phyloP scores from a whole-genome alignment of 2,888 invertebrate genomes.

The Gymnosoma rotundatum region DNA sequence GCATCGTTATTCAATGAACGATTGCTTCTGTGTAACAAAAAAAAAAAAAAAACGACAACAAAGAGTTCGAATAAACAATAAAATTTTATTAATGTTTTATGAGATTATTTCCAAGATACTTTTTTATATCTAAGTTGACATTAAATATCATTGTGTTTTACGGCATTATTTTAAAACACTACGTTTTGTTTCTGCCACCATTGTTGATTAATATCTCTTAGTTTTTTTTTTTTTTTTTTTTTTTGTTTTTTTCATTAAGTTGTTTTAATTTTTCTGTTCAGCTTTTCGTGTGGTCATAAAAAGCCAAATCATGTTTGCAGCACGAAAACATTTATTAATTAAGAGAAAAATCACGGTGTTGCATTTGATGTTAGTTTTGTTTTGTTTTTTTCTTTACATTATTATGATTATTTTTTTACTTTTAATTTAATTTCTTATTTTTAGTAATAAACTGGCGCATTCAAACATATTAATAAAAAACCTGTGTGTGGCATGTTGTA shows the following conservation, averaged over 20 bases:
- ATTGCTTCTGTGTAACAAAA: too few relatives aligned
- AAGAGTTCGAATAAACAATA: not conserved
- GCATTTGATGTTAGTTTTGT: slow-evolving; percentile 60
- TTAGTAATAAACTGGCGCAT: slow-evolving; percentile 1
- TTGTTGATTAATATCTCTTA: slow-evolving; percentile 62
- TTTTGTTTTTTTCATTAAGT: slow-evolving; percentile 29
- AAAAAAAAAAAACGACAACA: too few relatives aligned
- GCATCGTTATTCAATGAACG: too few relatives aligned
- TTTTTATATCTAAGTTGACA: slow-evolving; percentile 50
- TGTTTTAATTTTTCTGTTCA: slow-evolving; percentile 13
- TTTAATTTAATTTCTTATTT: slow-evolving; percentile 26
- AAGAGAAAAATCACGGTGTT: slow-evolving; percentile 68
- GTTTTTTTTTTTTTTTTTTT: slow-evolving; percentile 8
- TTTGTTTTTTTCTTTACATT: slow-evolving; percentile 8
- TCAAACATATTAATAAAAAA: slow-evolving; percentile 19
- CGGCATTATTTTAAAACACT: slow-evolving; percentile 30
- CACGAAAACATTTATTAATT: slow-evolving; percentile 69
- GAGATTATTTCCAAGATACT: not conserved
- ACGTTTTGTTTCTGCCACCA: slow-evolving; percentile 34
- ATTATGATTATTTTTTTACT: slow-evolving; percentile 21
- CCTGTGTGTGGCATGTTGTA: slow-evolving; percentile 66
- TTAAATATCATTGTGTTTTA: slow-evolving; percentile 22
- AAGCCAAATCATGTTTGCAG: slow-evolving; percentile 68
- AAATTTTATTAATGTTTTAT: not conserved
- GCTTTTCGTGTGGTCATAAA: slow-evolving; percentile 66